A percentile compares a stretch with the other conserved stretches of the same genome.
Evolutionary conservation across 2,888 invertebrate genomes (phyloP).

Genomic region (Apamea anceps): DNA sequence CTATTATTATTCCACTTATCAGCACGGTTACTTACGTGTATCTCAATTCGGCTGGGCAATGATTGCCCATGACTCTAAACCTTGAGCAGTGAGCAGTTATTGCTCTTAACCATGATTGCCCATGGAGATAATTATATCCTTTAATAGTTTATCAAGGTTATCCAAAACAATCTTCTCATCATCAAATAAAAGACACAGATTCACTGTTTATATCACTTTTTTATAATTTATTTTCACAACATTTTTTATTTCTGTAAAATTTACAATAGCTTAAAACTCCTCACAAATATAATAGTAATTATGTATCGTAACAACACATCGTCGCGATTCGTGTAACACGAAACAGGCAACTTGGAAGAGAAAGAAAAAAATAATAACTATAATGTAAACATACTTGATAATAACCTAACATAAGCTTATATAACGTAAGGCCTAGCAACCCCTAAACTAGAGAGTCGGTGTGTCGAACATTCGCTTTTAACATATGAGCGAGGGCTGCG

Average conservation of each 20-base stretch:
- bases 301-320: conserved; percentile 83
- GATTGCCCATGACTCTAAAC: too few relatives aligned
- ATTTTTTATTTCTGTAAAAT: conserved; percentile 90
- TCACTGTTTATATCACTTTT: conserved; percentile 90
- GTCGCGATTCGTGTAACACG: conserved; percentile 75
- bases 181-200: conserved; percentile 76
- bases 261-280: conserved; percentile 90
- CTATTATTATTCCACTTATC: neutral
- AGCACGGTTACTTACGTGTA: neutral
- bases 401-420: conserved; percentile 86
- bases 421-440: conserved; percentile 83
- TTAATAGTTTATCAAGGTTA: neutral
- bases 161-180: conserved; percentile 20
- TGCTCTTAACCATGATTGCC: neutral
- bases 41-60: neutral
- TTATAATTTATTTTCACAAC: conserved; percentile 90
- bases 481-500: conserved; percentile 85
- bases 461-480: conserved; percentile 82
- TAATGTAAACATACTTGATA: conserved; percentile 83
- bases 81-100: too few relatives aligned
- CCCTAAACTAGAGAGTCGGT: conserved; percentile 86
- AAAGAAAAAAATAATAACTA: conserved; percentile 79
- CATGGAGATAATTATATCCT: neutral
- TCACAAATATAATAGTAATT: conserved; percentile 87
- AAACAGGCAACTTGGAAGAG: conserved; percentile 87